Base-by-base conservation (phyloP, 2,888 invertebrate species). In the Petrolisthes cinctipes region DNA sequence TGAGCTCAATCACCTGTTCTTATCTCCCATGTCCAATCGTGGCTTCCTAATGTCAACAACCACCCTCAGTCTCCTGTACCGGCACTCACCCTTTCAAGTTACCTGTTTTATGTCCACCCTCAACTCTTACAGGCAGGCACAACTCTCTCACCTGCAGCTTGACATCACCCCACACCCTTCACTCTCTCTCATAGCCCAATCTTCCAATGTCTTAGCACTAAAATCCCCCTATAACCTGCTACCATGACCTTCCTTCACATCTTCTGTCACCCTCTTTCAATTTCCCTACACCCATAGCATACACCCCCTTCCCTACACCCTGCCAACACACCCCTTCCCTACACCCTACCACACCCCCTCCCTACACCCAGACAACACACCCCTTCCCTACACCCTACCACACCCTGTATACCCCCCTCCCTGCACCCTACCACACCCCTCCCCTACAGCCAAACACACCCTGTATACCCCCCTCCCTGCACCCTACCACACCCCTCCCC, bases 321-420 rank as follows among this genome's bases (percentile, higher is more conserved):
- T 51, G 4, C 61, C 66, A n/a, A n/a, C 57, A 37, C n/a, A 6
- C 23, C 57, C n/a, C n/a, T 57, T 5, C 20, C 56, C 20, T 23
- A 11, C 81, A 57, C 2, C n/a, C 81, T 81, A n/a, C 5, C 82
- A 23, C 82, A 66, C 68, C 68, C 66, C 66, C 68, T 68, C 82
- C 4, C 66, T 66, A 66, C 68, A 17, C 82, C 54, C 83, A 14
- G 61, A 9, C 61, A 6, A 4, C n/a, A 71, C 1, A 11, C 20
- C 71, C 20, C 20, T 11, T 71, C 71, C 71, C 71, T 71, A 37
- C 71, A 11, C 4, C 20, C 17, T 20, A 20, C 1, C 71, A n/a
- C 71, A n/a, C 20, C 71, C 71, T 71, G 6, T 3, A 14, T 71
- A 6, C 20, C 71, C 6, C 71, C n/a, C 71, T 71, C 71, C 61